Evolutionary conservation across 2,888 invertebrate genomes (phyloP).

Genomic region (Drosophila neoperkinsi): DNA sequence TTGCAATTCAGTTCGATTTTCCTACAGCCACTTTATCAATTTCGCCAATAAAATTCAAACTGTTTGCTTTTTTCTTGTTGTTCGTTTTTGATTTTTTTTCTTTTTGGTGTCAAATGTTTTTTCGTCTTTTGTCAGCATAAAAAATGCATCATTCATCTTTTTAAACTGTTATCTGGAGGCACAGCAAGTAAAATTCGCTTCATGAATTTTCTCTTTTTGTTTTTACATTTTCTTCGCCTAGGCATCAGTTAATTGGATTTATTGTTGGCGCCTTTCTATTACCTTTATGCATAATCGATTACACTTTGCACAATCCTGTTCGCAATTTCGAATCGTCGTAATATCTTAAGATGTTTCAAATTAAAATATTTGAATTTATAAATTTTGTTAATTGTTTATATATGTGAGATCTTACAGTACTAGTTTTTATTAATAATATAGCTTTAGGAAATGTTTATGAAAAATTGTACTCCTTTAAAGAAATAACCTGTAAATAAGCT

Average conservation of each 20-base stretch:
- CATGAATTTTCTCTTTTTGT: slow-evolving; percentile 5
- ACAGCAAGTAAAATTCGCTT: slow-evolving; percentile 4
- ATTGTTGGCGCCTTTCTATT: slow-evolving; percentile 26
- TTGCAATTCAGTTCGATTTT: slow-evolving; percentile 71
- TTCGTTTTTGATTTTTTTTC: slow-evolving; percentile 27
- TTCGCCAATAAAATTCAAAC: slow-evolving; percentile 76
- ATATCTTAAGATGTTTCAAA: neutral
- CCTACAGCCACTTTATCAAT: slow-evolving; percentile 76
- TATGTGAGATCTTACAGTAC: neutral
- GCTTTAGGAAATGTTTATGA: neutral
- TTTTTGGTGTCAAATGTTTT: slow-evolving; percentile 30
- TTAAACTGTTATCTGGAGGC: slow-evolving; percentile 21
- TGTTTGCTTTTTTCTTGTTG: slow-evolving; percentile 41
- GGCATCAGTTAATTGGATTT: slow-evolving; percentile 40
- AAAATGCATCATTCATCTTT: slow-evolving; percentile 68
- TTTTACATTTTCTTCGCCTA: neutral
- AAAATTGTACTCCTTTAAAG: neutral
- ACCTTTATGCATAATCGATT: neutral
- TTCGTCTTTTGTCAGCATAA: slow-evolving; percentile 32
- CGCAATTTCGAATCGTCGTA: neutral
- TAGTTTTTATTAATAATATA: neutral
- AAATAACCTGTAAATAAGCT: neutral
- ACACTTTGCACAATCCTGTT: neutral
- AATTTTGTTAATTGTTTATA: neutral
- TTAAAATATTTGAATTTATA: neutral